Evolutionary conservation across 2,113 vertebrate species (phyloP).

Genomic region (Cricetomys ansorgei): DNA sequence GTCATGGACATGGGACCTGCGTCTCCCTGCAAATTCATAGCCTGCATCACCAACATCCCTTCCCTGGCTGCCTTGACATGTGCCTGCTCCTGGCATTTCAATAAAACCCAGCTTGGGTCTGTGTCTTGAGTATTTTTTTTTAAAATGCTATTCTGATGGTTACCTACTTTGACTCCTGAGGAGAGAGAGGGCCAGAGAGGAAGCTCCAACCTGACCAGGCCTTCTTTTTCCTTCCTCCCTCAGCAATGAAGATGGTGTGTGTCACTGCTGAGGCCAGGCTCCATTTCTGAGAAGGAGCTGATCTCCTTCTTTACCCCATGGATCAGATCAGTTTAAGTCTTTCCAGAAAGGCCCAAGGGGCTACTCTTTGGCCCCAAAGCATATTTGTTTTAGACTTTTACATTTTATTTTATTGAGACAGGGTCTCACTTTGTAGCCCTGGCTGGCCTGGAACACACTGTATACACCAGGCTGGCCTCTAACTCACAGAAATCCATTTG

Average conservation of each 20-base stretch:
- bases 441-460: not conserved
- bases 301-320: not conserved
- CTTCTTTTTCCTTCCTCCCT: not conserved
- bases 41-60: not conserved
- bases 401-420: not conserved
- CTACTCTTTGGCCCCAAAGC: not conserved
- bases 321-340: not conserved
- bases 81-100: conserved; percentile 72
- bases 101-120: conserved; percentile 78
- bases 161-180: not conserved
- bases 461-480: not conserved
- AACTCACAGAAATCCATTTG: not conserved
- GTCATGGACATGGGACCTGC: not conserved
- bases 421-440: not conserved
- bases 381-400: not conserved
- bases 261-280: not conserved
- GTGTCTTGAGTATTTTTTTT: conserved; percentile 74
- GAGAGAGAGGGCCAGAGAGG: not conserved
- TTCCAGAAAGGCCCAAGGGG: not conserved
- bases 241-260: not conserved
- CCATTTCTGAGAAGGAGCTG: not conserved
- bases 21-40: conserved; percentile 18
- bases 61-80: conserved; percentile 54
- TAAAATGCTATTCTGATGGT: not conserved
- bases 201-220: not conserved